Percentiles rank a stretch among this genome's conserved stretches.
Conservation (phyloP, 2,888 invertebrate species). For the Heteromyza rotundicornis region DNA sequence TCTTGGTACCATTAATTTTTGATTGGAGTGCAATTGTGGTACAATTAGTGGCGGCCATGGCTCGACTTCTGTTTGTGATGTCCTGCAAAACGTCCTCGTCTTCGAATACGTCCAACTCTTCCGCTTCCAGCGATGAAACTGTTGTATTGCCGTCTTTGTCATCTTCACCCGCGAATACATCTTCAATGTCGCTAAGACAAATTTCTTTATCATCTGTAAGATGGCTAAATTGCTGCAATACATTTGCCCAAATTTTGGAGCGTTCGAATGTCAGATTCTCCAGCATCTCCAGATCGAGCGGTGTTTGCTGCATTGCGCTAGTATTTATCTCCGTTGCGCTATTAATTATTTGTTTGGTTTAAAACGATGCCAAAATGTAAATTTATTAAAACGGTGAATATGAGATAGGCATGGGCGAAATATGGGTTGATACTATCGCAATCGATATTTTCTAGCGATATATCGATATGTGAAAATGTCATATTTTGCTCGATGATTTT, state of each 20-base stretch:
- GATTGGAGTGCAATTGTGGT: too few species aligned
- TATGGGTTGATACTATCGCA: too few species aligned
- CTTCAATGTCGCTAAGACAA: slow-evolving; percentile 24
- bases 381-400: too few species aligned
- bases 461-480: too few species aligned
- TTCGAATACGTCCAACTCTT: slow-evolving; percentile 10
- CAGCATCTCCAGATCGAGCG: slow-evolving; percentile 37
- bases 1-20: neutral
- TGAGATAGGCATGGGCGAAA: too few species aligned
- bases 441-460: too few species aligned
- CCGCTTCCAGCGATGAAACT: slow-evolving; percentile 33
- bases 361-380: too few species aligned
- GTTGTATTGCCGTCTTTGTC: neutral
- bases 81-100: slow-evolving; percentile 23
- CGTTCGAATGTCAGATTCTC: slow-evolving; percentile 46
- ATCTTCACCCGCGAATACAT: slow-evolving; percentile 23
- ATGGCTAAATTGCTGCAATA: too few species aligned
- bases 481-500: too few species aligned
- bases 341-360: too few species aligned
- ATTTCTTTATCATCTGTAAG: slow-evolving; percentile 31
- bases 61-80: slow-evolving; percentile 15
- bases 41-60: neutral
- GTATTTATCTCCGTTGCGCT: too few species aligned
- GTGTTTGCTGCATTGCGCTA: neutral
- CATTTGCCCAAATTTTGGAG: slow-evolving; percentile 48